phyloP scores from a whole-genome alignment of 1,140 invertebrate genomes.

The Ruditapes philippinarum region DNA sequence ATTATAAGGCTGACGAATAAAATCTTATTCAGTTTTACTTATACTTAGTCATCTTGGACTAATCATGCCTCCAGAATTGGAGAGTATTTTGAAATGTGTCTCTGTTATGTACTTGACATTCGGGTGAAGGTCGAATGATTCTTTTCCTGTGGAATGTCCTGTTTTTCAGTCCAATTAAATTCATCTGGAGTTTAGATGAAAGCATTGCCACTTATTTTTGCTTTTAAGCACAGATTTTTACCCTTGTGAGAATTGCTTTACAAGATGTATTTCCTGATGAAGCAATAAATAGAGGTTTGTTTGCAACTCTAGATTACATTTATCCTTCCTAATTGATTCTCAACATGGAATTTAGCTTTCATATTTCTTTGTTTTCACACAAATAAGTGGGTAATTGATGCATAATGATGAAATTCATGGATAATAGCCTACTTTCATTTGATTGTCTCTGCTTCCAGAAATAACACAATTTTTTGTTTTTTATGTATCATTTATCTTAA shows the following conservation, averaged over 20 bases:
- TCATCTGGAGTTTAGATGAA: not conserved
- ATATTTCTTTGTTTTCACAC: not conserved
- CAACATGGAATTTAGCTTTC: not conserved
- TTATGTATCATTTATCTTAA: too few species aligned
- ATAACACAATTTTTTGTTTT: too few species aligned
- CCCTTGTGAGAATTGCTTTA: not conserved
- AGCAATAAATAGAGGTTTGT: not conserved
- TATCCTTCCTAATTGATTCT: not conserved
- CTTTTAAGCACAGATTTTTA: not conserved
- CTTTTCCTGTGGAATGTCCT: not conserved
- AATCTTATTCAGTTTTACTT: too few species aligned
- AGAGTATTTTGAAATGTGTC: not conserved
- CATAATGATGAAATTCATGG: not conserved
- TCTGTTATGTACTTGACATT: not conserved
- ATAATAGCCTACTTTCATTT: too few species aligned
- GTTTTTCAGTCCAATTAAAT: not conserved
- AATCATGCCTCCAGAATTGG: not conserved
- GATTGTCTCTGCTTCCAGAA: too few species aligned
- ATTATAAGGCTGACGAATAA: too few species aligned
- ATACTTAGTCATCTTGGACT: too few species aligned
- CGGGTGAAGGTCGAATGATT: not conserved
- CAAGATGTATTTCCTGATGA: not conserved
- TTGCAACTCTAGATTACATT: not conserved
- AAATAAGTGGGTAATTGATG: not conserved
- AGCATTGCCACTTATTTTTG: not conserved